Evolutionary conservation across 64 coral and sea anemone genomes (phyloP), one percentile per base, ranked within the genome.

Genomic region (Acropora yongei): DNA sequence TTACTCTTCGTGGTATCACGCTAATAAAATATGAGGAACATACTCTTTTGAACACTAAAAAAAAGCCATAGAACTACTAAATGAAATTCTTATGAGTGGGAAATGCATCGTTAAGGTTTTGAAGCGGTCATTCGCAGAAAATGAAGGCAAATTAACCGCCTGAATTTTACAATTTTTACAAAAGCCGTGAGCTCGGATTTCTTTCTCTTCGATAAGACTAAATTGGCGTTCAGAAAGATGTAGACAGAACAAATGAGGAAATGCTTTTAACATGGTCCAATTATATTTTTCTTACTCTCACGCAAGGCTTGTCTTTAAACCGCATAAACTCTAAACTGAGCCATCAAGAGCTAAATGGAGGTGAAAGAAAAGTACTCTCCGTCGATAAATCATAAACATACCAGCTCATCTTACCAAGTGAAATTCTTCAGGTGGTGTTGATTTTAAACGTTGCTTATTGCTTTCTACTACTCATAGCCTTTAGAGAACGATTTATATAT

Each of bases 291-390:
- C 67, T 71, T 49, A 48, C 12, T 81, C 49, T 72, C 61, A 50
- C 82, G 82, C 82, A 11, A 85, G 48, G 44, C n/a, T 18, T 72
- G 63, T n/a, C 75, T 78, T 42, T 4, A 8, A 85, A 85, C 82
- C 44, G 18, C 82, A 71, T 14, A 71, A 71, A 47, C 41, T 46
- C 68, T 67, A 67, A 83, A 85, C 44, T 71, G 82, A 5, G 57
- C 65, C 66, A 85, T 85, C 61, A 85, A 39, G n/a, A 47, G 42
- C 30, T 85, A 41, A 85, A 46, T 72, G 43, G 65, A 10, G 17
- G 68, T 47, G 16, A 16, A 69, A 85, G 82, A 17, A 68, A 48
- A 68, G 60, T 47, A 12, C 10, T 30, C 3, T 76, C 74, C 30
- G 13, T 45, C 46, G 8, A 3, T 17, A 10, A 9, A 11, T 45